Evolutionary conservation across 1,140 invertebrate species (phyloP).

Genomic region (Cryptotermes secundus): DNA sequence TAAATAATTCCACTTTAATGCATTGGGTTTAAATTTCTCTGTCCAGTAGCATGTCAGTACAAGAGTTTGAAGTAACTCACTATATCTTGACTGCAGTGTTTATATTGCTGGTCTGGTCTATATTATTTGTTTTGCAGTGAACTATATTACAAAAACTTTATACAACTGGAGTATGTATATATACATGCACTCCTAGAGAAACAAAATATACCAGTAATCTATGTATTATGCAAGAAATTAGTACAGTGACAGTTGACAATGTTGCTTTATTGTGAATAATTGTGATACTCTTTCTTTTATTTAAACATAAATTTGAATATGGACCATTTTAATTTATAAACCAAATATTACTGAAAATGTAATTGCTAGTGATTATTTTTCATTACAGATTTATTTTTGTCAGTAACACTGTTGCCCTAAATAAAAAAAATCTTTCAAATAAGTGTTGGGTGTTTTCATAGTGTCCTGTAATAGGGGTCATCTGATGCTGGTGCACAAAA

Average conservation of each 20-base stretch:
- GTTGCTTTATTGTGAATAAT: constrained; percentile 10
- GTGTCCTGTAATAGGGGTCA: not conserved
- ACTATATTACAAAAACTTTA: not conserved
- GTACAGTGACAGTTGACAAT: not conserved
- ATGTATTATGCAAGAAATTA: not conserved
- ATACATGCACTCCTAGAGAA: not conserved
- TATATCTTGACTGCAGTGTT: not conserved
- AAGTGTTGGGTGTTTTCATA: not conserved
- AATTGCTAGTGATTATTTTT: not conserved
- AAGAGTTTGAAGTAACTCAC: not conserved
- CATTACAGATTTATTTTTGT: not conserved
- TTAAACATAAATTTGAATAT: constrained; percentile 1
- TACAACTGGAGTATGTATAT: not conserved
- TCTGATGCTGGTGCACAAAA: not conserved
- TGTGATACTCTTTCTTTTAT: not conserved
- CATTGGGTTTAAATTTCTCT: not conserved
- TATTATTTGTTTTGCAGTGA: not conserved
- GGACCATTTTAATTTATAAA: not conserved
- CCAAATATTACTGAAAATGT: not conserved
- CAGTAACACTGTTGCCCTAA: not conserved
- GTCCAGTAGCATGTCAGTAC: not conserved
- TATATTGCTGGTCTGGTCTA: not conserved
- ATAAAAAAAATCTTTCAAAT: not conserved
- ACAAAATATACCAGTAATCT: not conserved
- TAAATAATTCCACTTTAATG: not conserved